These are phyloP conservation scores for Jacana jacana DNA, from an alignment of 2,113 vertebrate species.

Conservation along the genomic window DNA sequence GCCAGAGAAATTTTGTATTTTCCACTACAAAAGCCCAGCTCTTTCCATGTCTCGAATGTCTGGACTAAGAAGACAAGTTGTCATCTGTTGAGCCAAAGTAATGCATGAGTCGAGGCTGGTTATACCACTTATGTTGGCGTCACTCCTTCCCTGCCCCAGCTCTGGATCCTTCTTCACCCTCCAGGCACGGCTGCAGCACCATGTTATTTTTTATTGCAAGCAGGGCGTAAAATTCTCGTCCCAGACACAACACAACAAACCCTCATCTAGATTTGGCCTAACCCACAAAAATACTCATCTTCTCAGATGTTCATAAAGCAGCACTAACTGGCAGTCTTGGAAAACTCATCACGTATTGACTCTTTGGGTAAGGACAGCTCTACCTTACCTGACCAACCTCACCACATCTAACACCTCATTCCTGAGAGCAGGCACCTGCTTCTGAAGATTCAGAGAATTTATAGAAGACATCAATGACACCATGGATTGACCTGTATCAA, in stretches of 20 bases:
- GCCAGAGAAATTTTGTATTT: not conserved
- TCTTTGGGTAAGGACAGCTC: not conserved
- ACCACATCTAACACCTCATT: not conserved
- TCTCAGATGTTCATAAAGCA: not conserved
- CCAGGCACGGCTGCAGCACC: accelerated
- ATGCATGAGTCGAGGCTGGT: accelerated
- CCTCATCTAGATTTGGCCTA: not conserved
- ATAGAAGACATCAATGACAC: not conserved
- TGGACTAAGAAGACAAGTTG: not conserved
- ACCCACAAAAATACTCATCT: not conserved
- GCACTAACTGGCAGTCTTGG: not conserved
- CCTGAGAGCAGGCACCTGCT: not conserved
- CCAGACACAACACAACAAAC: not conserved
- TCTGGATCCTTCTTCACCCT: not conserved
- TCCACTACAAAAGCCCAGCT: not conserved
- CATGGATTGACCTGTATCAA: not conserved
- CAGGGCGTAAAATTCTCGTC: not conserved
- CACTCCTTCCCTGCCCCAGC: not conserved
- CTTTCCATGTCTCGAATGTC: not conserved
- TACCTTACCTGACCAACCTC: not conserved
- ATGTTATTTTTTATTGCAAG: not conserved
- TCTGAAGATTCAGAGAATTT: not conserved
- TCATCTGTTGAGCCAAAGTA: accelerated
- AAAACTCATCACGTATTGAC: not conserved
- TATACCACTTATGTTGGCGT: not conserved